A percentile compares a stretch with the other conserved stretches of the same genome.
phyloP scores from a whole-genome alignment of 1,140 invertebrate species.

The Cylas formicarius region DNA sequence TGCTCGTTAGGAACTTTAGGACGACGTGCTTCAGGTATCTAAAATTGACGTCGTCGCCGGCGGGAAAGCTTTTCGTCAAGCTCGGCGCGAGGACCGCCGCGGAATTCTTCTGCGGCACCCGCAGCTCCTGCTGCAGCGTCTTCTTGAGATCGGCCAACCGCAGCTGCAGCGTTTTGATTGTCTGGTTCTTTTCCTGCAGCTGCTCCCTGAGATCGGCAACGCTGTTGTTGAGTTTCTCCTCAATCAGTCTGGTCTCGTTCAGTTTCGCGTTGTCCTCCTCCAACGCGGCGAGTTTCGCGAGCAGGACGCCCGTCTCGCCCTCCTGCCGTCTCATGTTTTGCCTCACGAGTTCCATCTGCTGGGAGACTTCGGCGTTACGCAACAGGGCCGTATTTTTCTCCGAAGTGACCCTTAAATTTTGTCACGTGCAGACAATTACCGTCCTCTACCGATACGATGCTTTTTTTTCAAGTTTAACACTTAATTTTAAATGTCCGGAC shows the following conservation, averaged over 20 bases:
- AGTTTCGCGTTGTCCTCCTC: conserved; percentile 46
- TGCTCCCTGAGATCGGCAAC: conserved; percentile 65
- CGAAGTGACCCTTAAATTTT: conserved; percentile 52
- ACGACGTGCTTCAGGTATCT: conserved; percentile 89
- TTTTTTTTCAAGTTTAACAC: too few relatives aligned
- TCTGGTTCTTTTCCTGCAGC: conserved; percentile 73
- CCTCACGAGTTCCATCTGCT: conserved; percentile 66
- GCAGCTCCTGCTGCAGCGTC: conserved; percentile 79
- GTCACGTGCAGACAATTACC: too few relatives aligned
- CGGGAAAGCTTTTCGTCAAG: conserved; percentile 48
- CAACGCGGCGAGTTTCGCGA: conserved; percentile 44
- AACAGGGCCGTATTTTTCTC: conserved; percentile 72
- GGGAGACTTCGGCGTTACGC: conserved; percentile 76
- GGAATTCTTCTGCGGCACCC: conserved; percentile 41
- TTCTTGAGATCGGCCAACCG: conserved; percentile 83
- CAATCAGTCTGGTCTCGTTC: conserved; percentile 46
- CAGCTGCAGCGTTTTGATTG: conserved; percentile 81
- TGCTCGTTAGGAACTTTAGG: conserved; percentile 80
- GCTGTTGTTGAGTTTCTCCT: conserved; percentile 52
- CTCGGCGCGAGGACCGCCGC: conserved; percentile 47
- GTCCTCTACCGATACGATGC: too few relatives aligned
- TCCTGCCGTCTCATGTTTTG: conserved; percentile 61
- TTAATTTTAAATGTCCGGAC: too few relatives aligned
- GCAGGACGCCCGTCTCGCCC: conserved; percentile 50
- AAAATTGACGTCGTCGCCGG: conserved; percentile 71